These are phyloP conservation scores for Heliocidaris erythrogramma DNA, from an alignment of 35 echinoderm and acorn worm genomes.

Conservation along the genomic window DNA sequence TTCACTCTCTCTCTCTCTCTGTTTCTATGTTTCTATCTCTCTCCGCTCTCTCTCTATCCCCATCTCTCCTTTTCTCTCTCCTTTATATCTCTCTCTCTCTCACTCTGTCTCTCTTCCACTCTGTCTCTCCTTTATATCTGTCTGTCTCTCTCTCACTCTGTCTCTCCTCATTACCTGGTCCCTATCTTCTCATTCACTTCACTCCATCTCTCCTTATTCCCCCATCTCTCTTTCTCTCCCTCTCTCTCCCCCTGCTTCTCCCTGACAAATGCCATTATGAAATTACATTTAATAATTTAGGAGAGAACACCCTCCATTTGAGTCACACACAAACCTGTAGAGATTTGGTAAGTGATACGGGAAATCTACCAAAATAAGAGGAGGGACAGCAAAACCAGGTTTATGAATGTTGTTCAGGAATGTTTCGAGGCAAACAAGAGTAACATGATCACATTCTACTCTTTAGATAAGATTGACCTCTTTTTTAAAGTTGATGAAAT, in stretches of 20 bases:
- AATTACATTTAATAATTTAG: constrained; percentile 37
- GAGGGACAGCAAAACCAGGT: not conserved
- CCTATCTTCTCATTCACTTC: not conserved
- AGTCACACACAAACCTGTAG: not conserved
- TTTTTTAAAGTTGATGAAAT: not conserved
- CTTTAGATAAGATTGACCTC: not conserved
- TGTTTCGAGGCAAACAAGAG: not conserved
- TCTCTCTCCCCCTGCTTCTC: not conserved
- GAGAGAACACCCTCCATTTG: not conserved
- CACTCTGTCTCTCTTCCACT: not conserved
- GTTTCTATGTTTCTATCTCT: too few species aligned
- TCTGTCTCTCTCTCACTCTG: not conserved
- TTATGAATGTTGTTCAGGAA: not conserved
- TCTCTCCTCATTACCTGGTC: not conserved
- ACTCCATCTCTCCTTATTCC: not conserved
- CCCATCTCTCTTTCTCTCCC: not conserved
- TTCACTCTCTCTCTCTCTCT: not conserved
- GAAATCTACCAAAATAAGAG: not conserved
- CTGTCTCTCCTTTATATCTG: not conserved
- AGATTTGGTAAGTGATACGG: not conserved
- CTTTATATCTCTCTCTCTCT: not conserved
- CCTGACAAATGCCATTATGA: constrained; percentile 26
- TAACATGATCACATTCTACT: not conserved
- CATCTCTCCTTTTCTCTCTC: not conserved
- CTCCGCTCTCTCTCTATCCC: not conserved